Conservation (phyloP, 2,888 invertebrate genomes). For the Rhagophthalmus giganteus region DNA sequence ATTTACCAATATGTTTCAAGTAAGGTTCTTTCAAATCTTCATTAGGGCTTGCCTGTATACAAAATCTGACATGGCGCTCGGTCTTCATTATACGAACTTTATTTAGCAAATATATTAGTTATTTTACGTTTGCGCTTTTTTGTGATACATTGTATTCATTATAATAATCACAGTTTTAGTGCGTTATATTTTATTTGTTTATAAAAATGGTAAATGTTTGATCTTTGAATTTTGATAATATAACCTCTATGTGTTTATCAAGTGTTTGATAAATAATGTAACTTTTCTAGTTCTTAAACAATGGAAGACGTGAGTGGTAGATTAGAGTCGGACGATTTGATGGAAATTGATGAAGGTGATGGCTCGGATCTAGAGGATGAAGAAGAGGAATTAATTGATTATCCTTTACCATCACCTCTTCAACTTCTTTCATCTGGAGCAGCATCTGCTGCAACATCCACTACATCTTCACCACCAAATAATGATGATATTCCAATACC, state of each 20-base stretch:
- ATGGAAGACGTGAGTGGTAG: constrained; percentile 54
- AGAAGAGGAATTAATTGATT: constrained; percentile 63
- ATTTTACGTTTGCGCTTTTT: not conserved
- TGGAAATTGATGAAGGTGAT: constrained; percentile 75
- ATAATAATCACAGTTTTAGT: not conserved
- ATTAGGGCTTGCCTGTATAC: constrained; percentile 33
- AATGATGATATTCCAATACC: constrained; percentile 61
- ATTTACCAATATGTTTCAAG: constrained; percentile 4
- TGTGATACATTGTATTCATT: not conserved
- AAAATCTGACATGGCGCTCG: constrained; percentile 43
- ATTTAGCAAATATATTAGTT: constrained; percentile 7
- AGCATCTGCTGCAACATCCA: constrained; percentile 67
- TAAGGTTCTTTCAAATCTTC: constrained; percentile 6
- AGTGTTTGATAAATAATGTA: not conserved
- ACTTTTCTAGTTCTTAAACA: constrained; percentile 15
- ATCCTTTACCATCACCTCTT: constrained; percentile 58
- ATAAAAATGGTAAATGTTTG: not conserved
- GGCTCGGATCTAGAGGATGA: constrained; percentile 76
- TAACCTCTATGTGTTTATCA: not conserved
- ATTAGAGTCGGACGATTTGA: constrained; percentile 62
- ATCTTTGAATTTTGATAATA: not conserved
- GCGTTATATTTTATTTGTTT: not conserved
- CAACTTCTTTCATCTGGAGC: constrained; percentile 61
- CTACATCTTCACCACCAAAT: constrained; percentile 64
- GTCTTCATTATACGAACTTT: constrained; percentile 28